Evolutionary conservation across 2,888 invertebrate genomes (phyloP).

Genomic region (Chymomyza fuscimana): DNA sequence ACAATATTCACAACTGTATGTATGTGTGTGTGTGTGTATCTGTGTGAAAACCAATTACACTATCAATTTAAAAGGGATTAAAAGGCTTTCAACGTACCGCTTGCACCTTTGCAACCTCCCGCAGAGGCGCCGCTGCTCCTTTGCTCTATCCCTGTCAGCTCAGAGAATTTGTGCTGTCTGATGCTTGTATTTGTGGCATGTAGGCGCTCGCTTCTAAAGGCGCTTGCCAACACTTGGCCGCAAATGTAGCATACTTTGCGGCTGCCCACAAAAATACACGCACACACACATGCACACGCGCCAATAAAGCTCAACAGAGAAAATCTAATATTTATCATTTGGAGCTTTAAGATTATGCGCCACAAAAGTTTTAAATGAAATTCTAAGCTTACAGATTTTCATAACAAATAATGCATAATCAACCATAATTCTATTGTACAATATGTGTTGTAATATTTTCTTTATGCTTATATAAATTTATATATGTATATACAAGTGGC

Average conservation of each 20-base stretch:
- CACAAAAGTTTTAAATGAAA: slow-evolving; percentile 56
- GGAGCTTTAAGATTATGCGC: background rate
- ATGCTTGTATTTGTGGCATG: background rate
- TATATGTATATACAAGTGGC: background rate
- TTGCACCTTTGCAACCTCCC: background rate
- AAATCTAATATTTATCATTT: slow-evolving; percentile 37
- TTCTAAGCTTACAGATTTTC: slow-evolving; percentile 66
- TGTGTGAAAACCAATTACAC: slow-evolving; percentile 67
- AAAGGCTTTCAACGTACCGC: slow-evolving; percentile 47
- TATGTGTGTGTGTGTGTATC: background rate
- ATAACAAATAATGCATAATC: slow-evolving; percentile 64
- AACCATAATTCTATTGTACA: slow-evolving; percentile 60
- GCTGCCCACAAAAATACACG: background rate
- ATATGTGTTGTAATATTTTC: slow-evolving; percentile 35
- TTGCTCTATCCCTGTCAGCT: background rate
- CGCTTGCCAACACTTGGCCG: slow-evolving; percentile 5
- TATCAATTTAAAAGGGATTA: slow-evolving; percentile 74
- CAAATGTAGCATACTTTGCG: slow-evolving; percentile 37
- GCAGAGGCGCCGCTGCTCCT: background rate
- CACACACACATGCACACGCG: background rate
- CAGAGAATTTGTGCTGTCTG: background rate
- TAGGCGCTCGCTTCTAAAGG: background rate
- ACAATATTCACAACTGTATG: slow-evolving; percentile 23
- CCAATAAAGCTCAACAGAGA: background rate
- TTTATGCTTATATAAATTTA: background rate